Evolutionary conservation across 2,888 invertebrate species (phyloP).

Genomic region (Temnothorax unifasciatus): DNA sequence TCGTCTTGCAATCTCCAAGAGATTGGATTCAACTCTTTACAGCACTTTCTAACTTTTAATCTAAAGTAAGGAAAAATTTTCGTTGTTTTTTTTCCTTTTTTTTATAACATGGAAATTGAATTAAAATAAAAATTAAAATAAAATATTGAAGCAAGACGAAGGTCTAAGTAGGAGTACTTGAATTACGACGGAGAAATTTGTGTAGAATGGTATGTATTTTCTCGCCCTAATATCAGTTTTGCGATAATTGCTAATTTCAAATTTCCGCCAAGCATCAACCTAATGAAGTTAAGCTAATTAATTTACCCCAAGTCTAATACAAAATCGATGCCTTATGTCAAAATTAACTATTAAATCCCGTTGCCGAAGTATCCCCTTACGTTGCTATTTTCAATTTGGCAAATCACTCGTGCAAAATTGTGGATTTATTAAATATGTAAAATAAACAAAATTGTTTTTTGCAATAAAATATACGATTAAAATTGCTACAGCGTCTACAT

Average conservation of each 20-base stretch:
- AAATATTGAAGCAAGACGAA: background rate
- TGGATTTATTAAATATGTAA: background rate
- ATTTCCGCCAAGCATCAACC: slow-evolving; percentile 37
- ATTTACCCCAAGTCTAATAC: slow-evolving; percentile 29
- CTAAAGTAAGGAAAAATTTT: background rate
- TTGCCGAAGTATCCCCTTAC: background rate
- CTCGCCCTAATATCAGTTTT: slow-evolving; percentile 30
- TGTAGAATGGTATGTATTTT: background rate
- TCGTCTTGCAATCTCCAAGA: background rate
- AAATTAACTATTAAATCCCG: background rate
- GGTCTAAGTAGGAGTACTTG: background rate
- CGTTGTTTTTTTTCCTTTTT: background rate
- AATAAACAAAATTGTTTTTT: slow-evolving; percentile 29
- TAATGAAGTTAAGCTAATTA: slow-evolving; percentile 31
- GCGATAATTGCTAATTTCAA: slow-evolving; percentile 49
- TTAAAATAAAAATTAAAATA: background rate
- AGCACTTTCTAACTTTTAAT: background rate
- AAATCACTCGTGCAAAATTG: background rate
- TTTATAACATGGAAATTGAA: background rate
- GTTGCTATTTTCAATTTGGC: background rate
- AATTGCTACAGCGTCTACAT: background rate
- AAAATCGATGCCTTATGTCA: slow-evolving; percentile 36
- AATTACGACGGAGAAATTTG: background rate
- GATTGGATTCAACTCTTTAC: slow-evolving; percentile 1
- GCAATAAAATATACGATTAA: background rate